Conservation (phyloP, 1,140 invertebrate genomes). For the Drosophila sp. region DNA sequence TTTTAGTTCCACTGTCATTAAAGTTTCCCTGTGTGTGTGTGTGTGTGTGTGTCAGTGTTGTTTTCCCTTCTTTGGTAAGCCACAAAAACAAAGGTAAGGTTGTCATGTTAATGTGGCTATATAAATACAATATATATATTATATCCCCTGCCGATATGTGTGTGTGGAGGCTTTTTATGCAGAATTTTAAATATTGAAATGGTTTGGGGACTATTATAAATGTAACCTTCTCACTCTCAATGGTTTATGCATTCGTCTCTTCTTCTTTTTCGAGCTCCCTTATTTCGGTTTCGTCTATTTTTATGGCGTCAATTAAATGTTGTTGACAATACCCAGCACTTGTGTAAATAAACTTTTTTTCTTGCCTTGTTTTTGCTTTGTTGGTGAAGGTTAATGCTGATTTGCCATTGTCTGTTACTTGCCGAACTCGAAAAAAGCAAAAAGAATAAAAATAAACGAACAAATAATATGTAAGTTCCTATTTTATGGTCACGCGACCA, state of each 20-base stretch:
- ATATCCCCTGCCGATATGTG: not conserved
- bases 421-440: not conserved
- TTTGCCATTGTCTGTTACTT: constrained; percentile 10
- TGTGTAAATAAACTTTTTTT: constrained; percentile 6
- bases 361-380: not conserved
- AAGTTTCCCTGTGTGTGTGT: constrained; percentile 40
- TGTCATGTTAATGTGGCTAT: constrained; percentile 26
- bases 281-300: not conserved
- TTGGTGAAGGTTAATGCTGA: constrained; percentile 7
- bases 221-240: constrained; percentile 16
- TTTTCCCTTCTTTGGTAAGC: constrained; percentile 1
- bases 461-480: constrained; percentile 9
- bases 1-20: constrained; percentile 33
- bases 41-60: constrained; percentile 14
- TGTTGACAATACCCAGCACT: constrained; percentile 10
- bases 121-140: constrained; percentile 8
- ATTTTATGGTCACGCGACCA: constrained; percentile 13
- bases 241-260: constrained; percentile 25
- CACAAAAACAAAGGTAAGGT: constrained; percentile 7
- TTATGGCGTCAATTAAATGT: constrained; percentile 14
- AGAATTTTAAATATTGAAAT: constrained; percentile 8
- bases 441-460: not conserved
- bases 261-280: not conserved
- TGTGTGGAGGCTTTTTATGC: not conserved
- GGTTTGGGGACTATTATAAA: constrained; percentile 2